phyloP scores from a whole-genome alignment of 2,888 invertebrate genomes.

The Morpho helenor region DNA sequence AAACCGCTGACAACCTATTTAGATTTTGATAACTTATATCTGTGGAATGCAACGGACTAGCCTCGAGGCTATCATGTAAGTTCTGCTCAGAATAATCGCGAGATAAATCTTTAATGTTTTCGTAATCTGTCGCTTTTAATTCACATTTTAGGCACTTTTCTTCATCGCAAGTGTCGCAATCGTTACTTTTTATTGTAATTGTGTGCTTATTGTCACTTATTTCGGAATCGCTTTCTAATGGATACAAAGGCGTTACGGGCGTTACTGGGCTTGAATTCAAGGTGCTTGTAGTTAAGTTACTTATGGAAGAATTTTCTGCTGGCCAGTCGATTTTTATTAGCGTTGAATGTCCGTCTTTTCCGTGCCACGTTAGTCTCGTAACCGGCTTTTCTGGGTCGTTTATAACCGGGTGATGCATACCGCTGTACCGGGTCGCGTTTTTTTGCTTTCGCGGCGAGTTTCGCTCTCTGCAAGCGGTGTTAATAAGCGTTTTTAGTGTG shows the following conservation, averaged over 20 bases:
- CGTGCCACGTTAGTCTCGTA: constrained; percentile 62
- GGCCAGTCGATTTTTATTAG: constrained; percentile 73
- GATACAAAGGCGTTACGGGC: constrained; percentile 60
- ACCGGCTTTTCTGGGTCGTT: constrained; percentile 35
- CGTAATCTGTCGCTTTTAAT: constrained; percentile 59
- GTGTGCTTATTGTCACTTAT: constrained; percentile 63
- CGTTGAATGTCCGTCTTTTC: constrained; percentile 69
- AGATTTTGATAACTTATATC: constrained; percentile 74
- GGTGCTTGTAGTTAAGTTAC: constrained; percentile 54
- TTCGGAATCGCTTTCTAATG: constrained; percentile 67
- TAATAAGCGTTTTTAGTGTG: constrained; percentile 23
- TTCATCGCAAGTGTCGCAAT: constrained; percentile 52
- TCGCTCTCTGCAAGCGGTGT: constrained; percentile 57
- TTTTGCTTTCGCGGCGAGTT: constrained; percentile 66
- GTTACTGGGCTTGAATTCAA: constrained; percentile 57
- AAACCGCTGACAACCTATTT: constrained; percentile 67
- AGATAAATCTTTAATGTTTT: constrained; percentile 38
- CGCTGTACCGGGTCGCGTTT: constrained; percentile 54
- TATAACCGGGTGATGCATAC: constrained; percentile 49
- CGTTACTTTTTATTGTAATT: constrained; percentile 51
- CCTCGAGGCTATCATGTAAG: constrained; percentile 51
- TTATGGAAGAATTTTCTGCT: constrained; percentile 47
- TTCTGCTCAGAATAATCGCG: constrained; percentile 33
- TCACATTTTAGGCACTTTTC: constrained; percentile 69
- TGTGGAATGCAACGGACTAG: constrained; percentile 56